Conservation (phyloP, 2,113 vertebrate genomes). For the Stegostoma tigrinum region DNA sequence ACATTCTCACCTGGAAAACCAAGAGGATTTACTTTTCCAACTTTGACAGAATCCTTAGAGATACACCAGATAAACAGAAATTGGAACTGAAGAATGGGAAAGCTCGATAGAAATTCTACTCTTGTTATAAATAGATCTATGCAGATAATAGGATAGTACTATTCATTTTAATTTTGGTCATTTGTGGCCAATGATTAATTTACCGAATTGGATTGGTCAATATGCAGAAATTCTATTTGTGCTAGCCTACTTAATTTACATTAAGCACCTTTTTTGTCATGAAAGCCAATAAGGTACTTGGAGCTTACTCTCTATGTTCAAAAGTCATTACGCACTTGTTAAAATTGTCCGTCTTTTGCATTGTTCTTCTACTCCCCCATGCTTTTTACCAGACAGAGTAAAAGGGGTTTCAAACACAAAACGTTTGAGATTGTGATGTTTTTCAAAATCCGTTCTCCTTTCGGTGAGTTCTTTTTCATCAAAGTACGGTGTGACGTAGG, state of each 20-base stretch:
- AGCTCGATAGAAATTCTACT: background rate
- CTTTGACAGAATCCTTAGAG: background rate
- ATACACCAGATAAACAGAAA: background rate
- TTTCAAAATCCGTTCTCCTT: conserved; percentile 85
- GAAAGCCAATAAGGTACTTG: background rate
- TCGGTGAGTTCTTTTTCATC: conserved; percentile 88
- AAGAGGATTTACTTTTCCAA: no score
- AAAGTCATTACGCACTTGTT: conserved; percentile 67
- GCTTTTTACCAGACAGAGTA: conserved; percentile 88
- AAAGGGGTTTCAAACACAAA: conserved; percentile 97
- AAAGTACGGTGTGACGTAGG: conserved; percentile 87
- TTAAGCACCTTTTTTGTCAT: background rate
- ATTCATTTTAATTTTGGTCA: background rate
- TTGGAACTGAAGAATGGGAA: background rate
- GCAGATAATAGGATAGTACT: no score
- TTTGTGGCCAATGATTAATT: background rate
- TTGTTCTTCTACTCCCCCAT: conserved; percentile 89
- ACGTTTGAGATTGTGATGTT: conserved; percentile 88
- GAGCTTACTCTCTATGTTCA: background rate
- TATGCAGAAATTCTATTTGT: background rate
- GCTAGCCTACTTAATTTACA: background rate
- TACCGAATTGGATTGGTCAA: background rate
- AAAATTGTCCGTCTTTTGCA: conserved; percentile 90
- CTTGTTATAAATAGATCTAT: background rate
- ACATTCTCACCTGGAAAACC: background rate